These are phyloP conservation scores for Gymnoscopelus braueri DNA, from an alignment of 2,797 vertebrate species.

Conservation along the genomic window DNA sequence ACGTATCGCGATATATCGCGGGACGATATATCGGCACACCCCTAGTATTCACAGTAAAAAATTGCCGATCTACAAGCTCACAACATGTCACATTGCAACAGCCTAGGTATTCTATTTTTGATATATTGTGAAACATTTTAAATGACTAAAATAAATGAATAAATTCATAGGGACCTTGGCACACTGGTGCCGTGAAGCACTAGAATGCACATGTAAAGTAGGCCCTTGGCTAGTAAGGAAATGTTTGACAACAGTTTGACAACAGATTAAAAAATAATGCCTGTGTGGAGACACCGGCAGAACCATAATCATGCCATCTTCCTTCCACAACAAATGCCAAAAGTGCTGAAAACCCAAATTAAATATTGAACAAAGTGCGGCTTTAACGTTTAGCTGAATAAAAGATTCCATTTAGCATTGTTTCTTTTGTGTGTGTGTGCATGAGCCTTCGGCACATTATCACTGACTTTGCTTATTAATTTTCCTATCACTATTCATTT, in stretches of 20 bases:
- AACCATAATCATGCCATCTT: slow-evolving; percentile 48
- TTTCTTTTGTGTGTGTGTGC: slow-evolving; percentile 53
- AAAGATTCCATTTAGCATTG: slow-evolving; percentile 73
- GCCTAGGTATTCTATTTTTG: too few species aligned
- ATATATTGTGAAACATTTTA: too few species aligned
- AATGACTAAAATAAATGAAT: too few species aligned
- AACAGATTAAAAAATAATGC: slow-evolving; percentile 36
- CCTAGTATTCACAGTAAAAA: too few species aligned
- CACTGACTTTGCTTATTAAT: slow-evolving; percentile 64
- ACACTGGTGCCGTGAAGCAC: too few species aligned
- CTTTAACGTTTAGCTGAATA: slow-evolving; percentile 58
- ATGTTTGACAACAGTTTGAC: slow-evolving; percentile 29
- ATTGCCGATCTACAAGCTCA: too few species aligned
- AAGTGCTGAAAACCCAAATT: slow-evolving; percentile 53
- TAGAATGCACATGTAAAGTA: slow-evolving; percentile 41
- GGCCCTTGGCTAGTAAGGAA: slow-evolving; percentile 42
- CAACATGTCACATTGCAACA: too few species aligned
- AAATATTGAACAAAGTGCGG: slow-evolving; percentile 55
- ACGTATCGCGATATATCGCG: too few species aligned
- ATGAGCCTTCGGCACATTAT: slow-evolving; percentile 48
- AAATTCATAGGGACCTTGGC: too few species aligned
- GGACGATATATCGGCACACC: too few species aligned
- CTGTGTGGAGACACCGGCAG: slow-evolving; percentile 34
- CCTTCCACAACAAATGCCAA: slow-evolving; percentile 31
- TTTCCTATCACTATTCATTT: slow-evolving; percentile 36